Evolutionary conservation across 2,113 vertebrate species (phyloP).

Genomic region (Ivindomyrus marchei): DNA sequence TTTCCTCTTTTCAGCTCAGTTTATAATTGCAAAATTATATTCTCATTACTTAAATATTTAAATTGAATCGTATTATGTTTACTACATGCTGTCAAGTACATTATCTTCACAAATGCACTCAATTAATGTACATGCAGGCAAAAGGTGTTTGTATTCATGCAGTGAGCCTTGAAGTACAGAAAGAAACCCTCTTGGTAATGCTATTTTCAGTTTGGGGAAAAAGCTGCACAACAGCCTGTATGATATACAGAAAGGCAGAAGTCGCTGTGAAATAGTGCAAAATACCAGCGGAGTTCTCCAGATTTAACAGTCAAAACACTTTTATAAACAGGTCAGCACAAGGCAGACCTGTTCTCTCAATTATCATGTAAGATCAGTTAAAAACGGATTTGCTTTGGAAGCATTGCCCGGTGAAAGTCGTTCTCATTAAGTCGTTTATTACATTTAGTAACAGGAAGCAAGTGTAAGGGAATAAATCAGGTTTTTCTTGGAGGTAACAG

Average conservation of each 20-base stretch:
- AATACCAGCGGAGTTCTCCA: not conserved
- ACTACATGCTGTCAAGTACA: not conserved
- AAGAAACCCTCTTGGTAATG: not conserved
- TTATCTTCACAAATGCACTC: not conserved
- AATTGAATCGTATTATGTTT: not conserved
- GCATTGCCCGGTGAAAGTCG: not conserved
- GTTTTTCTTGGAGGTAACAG: not conserved
- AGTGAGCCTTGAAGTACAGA: not conserved
- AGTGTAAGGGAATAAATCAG: not conserved
- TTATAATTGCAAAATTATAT: not conserved
- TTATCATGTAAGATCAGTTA: constrained; percentile 1
- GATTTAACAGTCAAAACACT: not conserved
- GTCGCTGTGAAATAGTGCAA: not conserved
- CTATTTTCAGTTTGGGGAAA: not conserved
- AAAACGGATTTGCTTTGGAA: not conserved
- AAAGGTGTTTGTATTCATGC: not conserved
- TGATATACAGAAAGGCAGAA: not conserved
- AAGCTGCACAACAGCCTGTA: not conserved
- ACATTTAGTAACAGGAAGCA: not conserved
- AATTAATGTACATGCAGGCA: not conserved
- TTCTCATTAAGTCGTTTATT: not conserved
- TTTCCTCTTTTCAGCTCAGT: not conserved
- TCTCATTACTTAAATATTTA: not conserved
- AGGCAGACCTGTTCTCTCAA: not conserved
- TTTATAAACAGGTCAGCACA: not conserved